Base-by-base conservation (phyloP, 2,113 vertebrate species). In the Polypterus senegalus region DNA sequence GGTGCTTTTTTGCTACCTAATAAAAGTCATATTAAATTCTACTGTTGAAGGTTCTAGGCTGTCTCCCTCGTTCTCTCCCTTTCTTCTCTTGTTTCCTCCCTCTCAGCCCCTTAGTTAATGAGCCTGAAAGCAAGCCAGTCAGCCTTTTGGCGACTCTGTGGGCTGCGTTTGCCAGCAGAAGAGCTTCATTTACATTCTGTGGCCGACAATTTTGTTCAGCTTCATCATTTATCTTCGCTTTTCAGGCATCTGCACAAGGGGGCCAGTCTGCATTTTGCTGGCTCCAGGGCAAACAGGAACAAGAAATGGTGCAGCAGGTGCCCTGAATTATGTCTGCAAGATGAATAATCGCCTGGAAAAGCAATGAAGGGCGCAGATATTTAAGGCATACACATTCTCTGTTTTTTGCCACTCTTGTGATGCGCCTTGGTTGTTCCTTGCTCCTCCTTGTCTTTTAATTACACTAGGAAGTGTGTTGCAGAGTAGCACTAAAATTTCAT, bases 271-370 rank as follows among this genome's bases (percentile, higher is more conserved):
- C 59, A 49, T 64, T 54, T 70, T 64, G 70, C 70, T 70, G 70
- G 66, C 67, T 70, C 71, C 59, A 65, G 68, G 68, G 63, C 60
- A 65, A 66, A 69, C 51, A 62, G 66, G 62, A 65, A 61, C 48
- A 65, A 68, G 66, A 57, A 60, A 47, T 27, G 48, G 52, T 53
- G 60, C 6, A 58, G 53, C 49, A 60, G 54, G 66, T 61, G 62
- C 54, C 49, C 61, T 54, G 65, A 70, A 65, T 74, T 67, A 66
- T 58, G 51, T 57, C 60, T 56, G 68, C 64, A 60, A 49, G 53
- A 68, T 72, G 74, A 76, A 74, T 74, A 69, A 76, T 76, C 68
- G 73, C 64, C 63, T 69, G 66, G 66, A 61, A 61, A 65, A 68
- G 47, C 68, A 61, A 60, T 59, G 65, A 63, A 61, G 59, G 61